A percentile compares a stretch with the other conserved stretches of the same genome.
These are phyloP conservation scores for Arvicanthis niloticus DNA, from an alignment of 2,113 vertebrate species.

Conservation along the genomic window DNA sequence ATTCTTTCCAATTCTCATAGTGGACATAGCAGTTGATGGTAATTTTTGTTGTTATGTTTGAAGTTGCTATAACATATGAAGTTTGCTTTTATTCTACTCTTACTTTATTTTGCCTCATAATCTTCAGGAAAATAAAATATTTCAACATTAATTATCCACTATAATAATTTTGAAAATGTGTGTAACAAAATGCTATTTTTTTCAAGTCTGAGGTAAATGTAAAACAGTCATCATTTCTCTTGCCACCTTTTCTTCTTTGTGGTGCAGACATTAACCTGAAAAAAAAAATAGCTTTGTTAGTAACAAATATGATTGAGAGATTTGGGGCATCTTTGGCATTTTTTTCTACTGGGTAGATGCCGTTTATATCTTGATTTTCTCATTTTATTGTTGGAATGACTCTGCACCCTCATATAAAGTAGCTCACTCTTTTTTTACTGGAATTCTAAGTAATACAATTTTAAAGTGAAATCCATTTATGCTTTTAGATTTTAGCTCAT, in stretches of 20 bases:
- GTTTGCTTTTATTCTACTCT: not conserved
- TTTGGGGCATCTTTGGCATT: not conserved
- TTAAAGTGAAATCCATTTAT: not conserved
- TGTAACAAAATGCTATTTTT: not conserved
- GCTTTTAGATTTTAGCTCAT: conserved; percentile 23
- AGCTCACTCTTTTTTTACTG: not conserved
- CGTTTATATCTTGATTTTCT: not conserved
- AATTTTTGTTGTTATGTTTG: not conserved
- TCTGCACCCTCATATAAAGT: not conserved
- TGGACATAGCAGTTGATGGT: not conserved
- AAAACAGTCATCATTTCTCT: not conserved
- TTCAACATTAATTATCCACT: not conserved
- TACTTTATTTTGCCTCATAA: not conserved
- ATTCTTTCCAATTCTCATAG: not conserved
- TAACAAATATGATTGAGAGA: not conserved
- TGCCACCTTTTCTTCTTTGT: not conserved
- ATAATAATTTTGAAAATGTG: not conserved
- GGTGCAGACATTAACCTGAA: not conserved
- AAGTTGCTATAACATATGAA: not conserved
- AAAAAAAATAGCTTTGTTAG: not conserved
- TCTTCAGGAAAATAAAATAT: not conserved
- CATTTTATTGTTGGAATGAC: not conserved
- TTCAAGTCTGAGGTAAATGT: not conserved
- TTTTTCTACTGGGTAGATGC: not conserved
- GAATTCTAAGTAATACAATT: not conserved